Evolutionary conservation across 2,797 vertebrate genomes (phyloP).

Genomic region (Galago senegalensis): DNA sequence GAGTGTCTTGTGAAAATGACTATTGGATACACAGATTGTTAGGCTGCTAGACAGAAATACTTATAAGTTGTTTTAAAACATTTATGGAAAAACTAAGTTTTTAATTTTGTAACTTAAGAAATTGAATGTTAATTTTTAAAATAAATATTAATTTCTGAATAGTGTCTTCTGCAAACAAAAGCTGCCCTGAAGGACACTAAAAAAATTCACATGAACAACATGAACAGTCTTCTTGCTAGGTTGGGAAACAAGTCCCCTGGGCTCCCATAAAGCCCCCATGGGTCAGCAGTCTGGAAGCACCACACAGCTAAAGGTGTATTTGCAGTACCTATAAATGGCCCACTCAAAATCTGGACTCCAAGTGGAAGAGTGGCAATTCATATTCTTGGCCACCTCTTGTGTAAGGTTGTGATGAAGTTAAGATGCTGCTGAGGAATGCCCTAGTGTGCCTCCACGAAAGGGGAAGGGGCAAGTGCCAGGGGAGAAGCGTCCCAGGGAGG

Average conservation of each 20-base stretch:
- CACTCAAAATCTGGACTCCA: neutral
- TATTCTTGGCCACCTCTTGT: neutral
- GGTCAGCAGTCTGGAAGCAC: neutral
- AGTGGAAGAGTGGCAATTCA: no score
- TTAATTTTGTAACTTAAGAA: neutral
- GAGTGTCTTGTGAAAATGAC: neutral
- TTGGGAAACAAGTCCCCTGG: neutral
- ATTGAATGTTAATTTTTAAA: neutral
- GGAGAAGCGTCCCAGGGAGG: no score
- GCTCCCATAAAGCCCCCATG: neutral
- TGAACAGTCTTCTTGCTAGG: no score
- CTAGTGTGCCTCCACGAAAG: neutral
- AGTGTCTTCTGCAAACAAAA: slow-evolving; percentile 19
- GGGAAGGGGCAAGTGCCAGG: neutral
- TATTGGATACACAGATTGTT: neutral
- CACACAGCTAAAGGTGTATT: neutral
- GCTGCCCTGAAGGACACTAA: neutral
- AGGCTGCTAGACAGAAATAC: neutral
- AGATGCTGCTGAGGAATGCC: neutral
- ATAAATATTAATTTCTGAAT: neutral
- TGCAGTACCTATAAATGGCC: neutral
- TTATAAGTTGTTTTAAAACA: neutral
- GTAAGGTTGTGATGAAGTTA: neutral
- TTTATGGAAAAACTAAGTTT: neutral
- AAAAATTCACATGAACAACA: neutral